Evolutionary conservation across 2,888 invertebrate species (phyloP).

Genomic region (Aleiodes testaceus): DNA sequence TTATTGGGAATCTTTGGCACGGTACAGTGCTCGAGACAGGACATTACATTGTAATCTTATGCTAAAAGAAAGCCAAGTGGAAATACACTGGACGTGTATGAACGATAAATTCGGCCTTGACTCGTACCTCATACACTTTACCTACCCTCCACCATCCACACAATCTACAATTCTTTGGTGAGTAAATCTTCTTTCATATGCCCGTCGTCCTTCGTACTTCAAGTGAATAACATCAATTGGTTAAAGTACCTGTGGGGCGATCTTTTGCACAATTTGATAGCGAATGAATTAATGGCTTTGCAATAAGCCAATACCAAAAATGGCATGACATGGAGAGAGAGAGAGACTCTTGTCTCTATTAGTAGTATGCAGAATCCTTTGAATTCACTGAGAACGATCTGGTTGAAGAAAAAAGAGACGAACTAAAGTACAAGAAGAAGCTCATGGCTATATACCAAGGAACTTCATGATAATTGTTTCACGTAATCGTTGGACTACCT

Average conservation of each 20-base stretch:
- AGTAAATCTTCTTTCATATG: slow-evolving; percentile 22
- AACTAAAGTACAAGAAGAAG: no score
- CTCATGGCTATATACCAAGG: neutral
- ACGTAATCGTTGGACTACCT: slow-evolving; percentile 25
- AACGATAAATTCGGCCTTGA: slow-evolving; percentile 58
- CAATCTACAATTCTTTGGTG: slow-evolving; percentile 16
- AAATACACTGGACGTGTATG: slow-evolving; percentile 52
- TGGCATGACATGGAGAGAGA: neutral
- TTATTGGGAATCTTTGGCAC: slow-evolving; percentile 61
- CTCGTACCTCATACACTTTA: slow-evolving; percentile 41
- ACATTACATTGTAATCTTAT: slow-evolving; percentile 64
- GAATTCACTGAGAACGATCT: no score
- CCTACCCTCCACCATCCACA: neutral
- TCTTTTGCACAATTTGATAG: slow-evolving; percentile 25
- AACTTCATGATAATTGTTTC: slow-evolving; percentile 22
- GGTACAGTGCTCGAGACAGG: slow-evolving; percentile 45
- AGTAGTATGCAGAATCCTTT: no score
- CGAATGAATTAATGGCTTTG: slow-evolving; percentile 8
- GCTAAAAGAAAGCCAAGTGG: slow-evolving; percentile 54
- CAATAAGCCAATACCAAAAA: slow-evolving; percentile 10
- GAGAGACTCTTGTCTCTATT: no score
- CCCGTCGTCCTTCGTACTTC: neutral
- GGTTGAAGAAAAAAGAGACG: no score
- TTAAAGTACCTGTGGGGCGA: slow-evolving; percentile 5
- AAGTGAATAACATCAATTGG: slow-evolving; percentile 28